Percentiles rank a stretch among this genome's conserved stretches.
Evolutionary conservation across 2,888 invertebrate genomes (phyloP).

Genomic region (Punctoribates punctum): DNA sequence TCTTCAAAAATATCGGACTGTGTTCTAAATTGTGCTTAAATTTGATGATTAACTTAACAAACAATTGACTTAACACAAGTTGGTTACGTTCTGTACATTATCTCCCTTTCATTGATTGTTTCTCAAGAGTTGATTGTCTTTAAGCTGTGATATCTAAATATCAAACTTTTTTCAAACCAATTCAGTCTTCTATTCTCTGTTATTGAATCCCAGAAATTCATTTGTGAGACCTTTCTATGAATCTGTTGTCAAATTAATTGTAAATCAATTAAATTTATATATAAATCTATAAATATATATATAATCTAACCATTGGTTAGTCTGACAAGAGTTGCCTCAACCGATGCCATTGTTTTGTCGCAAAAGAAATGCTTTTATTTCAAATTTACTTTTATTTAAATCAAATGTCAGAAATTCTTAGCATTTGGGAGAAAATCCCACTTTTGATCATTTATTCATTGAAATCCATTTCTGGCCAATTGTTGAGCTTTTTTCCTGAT

Average conservation of each 20-base stretch:
- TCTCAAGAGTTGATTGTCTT: conserved; percentile 12
- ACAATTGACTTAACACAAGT: neutral
- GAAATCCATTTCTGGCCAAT: too few species aligned
- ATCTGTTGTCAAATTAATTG: conserved; percentile 31
- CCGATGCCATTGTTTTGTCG: neutral
- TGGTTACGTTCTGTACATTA: neutral
- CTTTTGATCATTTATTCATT: too few species aligned
- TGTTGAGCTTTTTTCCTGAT: too few species aligned
- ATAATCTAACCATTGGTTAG: neutral
- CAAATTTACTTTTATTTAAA: neutral
- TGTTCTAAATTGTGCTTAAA: conserved; percentile 36
- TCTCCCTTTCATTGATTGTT: neutral
- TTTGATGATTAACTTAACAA: conserved; percentile 9
- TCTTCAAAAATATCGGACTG: neutral
- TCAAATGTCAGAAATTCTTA: neutral
- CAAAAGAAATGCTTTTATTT: neutral
- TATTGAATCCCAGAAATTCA: neutral
- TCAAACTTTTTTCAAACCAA: conserved; percentile 19
- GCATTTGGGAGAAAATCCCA: too few species aligned
- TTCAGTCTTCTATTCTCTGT: conserved; percentile 1
- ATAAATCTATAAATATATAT: too few species aligned
- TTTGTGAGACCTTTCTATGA: neutral
- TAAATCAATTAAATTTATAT: conserved; percentile 7
- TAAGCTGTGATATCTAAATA: conserved; percentile 33
- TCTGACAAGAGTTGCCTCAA: conserved; percentile 16